phyloP scores from a whole-genome alignment of 2,888 invertebrate genomes.

The Caenorhabditis becei region DNA sequence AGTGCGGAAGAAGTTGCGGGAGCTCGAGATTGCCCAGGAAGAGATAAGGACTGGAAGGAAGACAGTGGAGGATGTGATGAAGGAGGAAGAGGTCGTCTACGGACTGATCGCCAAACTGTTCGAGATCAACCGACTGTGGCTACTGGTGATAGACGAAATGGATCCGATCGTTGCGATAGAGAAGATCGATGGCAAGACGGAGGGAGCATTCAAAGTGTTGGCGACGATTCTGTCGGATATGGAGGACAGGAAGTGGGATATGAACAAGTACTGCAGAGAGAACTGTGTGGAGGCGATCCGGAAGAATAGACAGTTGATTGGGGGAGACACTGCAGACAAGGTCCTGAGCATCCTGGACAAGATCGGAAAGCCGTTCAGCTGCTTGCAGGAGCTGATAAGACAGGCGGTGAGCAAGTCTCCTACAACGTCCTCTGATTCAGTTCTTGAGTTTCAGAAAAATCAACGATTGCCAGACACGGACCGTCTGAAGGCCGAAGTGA shows the following conservation, averaged over 20 bases:
- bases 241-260: conserved; percentile 1
- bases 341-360: background rate
- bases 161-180: background rate
- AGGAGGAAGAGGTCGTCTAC: background rate
- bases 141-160: background rate
- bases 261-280: background rate
- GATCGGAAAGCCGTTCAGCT: background rate
- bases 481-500: background rate
- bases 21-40: background rate
- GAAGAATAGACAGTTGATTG: background rate
- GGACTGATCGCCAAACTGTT: background rate
- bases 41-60: background rate
- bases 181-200: background rate
- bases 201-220: background rate
- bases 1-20: background rate
- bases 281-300: background rate
- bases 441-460: background rate
- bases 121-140: conserved; percentile 2
- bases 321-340: background rate
- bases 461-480: background rate
- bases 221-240: background rate
- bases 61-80: background rate
- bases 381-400: background rate
- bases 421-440: no score
- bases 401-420: background rate